These are phyloP conservation scores for Garra rufa DNA, from an alignment of 2,113 vertebrate species.

Conservation along the genomic window DNA sequence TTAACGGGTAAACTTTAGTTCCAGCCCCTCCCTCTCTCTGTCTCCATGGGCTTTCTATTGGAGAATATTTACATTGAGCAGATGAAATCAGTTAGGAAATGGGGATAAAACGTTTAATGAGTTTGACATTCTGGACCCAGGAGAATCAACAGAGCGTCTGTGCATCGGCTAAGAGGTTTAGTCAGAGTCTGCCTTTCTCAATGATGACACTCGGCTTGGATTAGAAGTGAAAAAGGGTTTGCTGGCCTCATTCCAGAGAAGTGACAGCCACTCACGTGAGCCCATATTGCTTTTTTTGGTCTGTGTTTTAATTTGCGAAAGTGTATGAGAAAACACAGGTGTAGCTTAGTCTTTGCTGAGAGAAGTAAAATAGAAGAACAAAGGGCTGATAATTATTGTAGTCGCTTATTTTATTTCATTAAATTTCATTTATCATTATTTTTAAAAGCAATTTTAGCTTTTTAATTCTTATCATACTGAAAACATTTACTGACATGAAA, in stretches of 20 bases:
- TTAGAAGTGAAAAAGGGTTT: conserved; percentile 48
- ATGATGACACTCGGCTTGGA: conserved; percentile 57
- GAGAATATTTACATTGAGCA: conserved; percentile 61
- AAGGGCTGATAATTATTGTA: not conserved
- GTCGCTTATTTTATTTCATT: not conserved
- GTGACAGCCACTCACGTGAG: conserved; percentile 56
- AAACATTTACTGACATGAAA: too few relatives aligned
- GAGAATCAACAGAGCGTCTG: conserved; percentile 58
- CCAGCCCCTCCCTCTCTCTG: conserved; percentile 3
- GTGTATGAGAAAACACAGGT: conserved; percentile 28
- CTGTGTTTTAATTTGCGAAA: conserved; percentile 15
- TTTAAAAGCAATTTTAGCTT: not conserved
- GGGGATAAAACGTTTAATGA: conserved; percentile 59
- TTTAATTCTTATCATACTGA: too few relatives aligned
- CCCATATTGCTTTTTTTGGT: conserved; percentile 36
- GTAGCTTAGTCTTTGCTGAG: conserved; percentile 44
- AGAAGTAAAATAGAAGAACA: conserved; percentile 58
- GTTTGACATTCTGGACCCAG: conserved; percentile 61
- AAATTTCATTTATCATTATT: not conserved
- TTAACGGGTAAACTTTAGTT: not conserved
- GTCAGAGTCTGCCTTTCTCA: conserved; percentile 49
- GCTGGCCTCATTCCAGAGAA: conserved; percentile 69
- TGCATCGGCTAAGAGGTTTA: conserved; percentile 48
- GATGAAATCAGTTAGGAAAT: conserved; percentile 61
- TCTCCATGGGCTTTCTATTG: conserved; percentile 29